Conservation (phyloP, 2,797 vertebrate species). For the Pelodytes ibericus region DNA sequence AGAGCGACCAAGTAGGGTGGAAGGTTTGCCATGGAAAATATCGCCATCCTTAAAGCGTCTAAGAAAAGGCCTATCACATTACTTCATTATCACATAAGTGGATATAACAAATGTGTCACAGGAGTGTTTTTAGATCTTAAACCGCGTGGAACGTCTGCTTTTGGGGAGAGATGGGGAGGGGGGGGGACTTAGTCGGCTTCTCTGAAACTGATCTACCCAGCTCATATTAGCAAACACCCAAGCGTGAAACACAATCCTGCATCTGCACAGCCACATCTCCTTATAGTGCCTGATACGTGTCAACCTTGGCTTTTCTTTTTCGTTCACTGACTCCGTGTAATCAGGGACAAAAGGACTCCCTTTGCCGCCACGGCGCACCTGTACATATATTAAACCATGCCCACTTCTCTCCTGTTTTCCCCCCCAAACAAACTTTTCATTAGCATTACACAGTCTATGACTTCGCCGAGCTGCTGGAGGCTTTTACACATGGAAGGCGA, state of each 20-base stretch:
- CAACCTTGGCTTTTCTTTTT: slow-evolving; percentile 67
- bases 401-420: slow-evolving; percentile 29
- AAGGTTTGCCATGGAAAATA: slow-evolving; percentile 52
- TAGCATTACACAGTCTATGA: slow-evolving; percentile 33
- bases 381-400: slow-evolving; percentile 53
- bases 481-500: slow-evolving; percentile 52
- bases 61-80: slow-evolving; percentile 39
- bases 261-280: slow-evolving; percentile 60
- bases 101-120: slow-evolving; percentile 56
- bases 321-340: slow-evolving; percentile 66
- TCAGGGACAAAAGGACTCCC: slow-evolving; percentile 55
- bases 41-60: slow-evolving; percentile 53
- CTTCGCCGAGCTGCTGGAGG: slow-evolving; percentile 57
- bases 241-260: slow-evolving; percentile 75
- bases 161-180: slow-evolving; percentile 60
- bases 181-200: slow-evolving; percentile 52
- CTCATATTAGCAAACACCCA: slow-evolving; percentile 61
- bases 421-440: slow-evolving; percentile 40
- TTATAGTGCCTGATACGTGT: slow-evolving; percentile 56
- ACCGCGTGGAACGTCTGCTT: slow-evolving; percentile 70
- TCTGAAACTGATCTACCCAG: slow-evolving; percentile 58
- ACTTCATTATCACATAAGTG: slow-evolving; percentile 58
- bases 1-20: slow-evolving; percentile 30
- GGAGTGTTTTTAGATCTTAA: slow-evolving; percentile 67
- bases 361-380: slow-evolving; percentile 60